Conservation (phyloP, 2,888 invertebrate genomes). For the Caenorhabditis virilis region DNA sequence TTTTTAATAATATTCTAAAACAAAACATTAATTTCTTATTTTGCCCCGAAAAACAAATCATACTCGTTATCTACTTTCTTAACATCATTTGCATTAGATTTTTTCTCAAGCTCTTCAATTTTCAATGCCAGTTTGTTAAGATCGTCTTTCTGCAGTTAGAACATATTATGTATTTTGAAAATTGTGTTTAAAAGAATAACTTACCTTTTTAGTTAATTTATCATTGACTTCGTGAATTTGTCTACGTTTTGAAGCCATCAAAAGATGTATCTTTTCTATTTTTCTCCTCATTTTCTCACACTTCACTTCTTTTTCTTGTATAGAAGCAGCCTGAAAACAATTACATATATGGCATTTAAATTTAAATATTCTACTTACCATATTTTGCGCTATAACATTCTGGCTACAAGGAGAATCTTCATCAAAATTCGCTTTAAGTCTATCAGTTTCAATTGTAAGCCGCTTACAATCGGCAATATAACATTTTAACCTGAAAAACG, state of each 20-base stretch:
- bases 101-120: conserved; percentile 3
- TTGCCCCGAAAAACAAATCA: too few relatives aligned
- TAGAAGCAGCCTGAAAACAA: conserved; percentile 6
- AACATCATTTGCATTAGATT: neutral
- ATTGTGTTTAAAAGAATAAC: neutral
- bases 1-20: too few relatives aligned
- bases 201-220: conserved; percentile 19
- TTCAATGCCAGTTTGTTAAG: conserved; percentile 8
- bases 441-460: neutral
- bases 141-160: conserved; percentile 17
- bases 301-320: conserved; percentile 13
- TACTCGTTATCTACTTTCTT: conserved; percentile 5
- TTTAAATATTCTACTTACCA: neutral
- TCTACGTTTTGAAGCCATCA: conserved; percentile 18
- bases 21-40: too few relatives aligned
- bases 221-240: conserved; percentile 25
- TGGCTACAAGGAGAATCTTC: neutral
- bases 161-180: neutral
- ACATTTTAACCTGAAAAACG: neutral
- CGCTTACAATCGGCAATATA: too few relatives aligned
- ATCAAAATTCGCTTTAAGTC: neutral
- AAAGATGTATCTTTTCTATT: conserved; percentile 22
- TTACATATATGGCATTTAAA: neutral
- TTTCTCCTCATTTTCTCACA: conserved; percentile 10
- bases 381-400: neutral